phyloP scores from a whole-genome alignment of 1,140 invertebrate genomes.

The Whitmania pigra region DNA sequence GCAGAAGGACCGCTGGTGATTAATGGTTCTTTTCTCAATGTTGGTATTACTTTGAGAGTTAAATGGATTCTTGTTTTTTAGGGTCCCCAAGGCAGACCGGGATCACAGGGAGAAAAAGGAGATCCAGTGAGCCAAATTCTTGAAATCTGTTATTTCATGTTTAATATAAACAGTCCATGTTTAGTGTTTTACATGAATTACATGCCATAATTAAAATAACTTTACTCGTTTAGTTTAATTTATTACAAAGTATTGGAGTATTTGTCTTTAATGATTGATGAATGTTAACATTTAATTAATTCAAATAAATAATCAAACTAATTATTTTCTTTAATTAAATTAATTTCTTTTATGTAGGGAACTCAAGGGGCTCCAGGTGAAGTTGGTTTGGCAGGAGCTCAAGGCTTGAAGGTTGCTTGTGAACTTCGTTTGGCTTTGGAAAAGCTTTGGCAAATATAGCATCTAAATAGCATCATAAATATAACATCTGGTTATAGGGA shows the following conservation, averaged over 20 bases:
- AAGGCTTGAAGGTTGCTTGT: constrained; percentile 9
- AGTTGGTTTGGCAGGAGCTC: not conserved
- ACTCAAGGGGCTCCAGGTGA: constrained; percentile 35
- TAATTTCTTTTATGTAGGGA: constrained; percentile 44
- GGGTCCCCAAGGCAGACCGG: constrained; percentile 14
- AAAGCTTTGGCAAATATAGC: not conserved
- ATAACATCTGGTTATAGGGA: constrained; percentile 16
- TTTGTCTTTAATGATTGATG: no score
- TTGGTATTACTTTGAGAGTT: not conserved
- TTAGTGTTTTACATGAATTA: no score
- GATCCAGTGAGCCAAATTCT: constrained; percentile 1
- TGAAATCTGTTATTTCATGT: not conserved
- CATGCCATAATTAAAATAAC: no score
- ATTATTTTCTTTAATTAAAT: no score
- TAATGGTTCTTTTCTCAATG: not conserved
- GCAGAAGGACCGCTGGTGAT: constrained; percentile 13
- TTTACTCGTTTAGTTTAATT: no score
- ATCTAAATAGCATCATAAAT: no score
- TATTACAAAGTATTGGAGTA: no score
- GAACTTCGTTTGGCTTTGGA: not conserved
- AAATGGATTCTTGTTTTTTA: not conserved
- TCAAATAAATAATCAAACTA: no score
- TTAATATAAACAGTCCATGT: not conserved
- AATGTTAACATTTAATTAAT: no score
- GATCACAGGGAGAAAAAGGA: constrained; percentile 16